phyloP scores from a whole-genome alignment of 2,113 vertebrate species.

The Numida meleagris region DNA sequence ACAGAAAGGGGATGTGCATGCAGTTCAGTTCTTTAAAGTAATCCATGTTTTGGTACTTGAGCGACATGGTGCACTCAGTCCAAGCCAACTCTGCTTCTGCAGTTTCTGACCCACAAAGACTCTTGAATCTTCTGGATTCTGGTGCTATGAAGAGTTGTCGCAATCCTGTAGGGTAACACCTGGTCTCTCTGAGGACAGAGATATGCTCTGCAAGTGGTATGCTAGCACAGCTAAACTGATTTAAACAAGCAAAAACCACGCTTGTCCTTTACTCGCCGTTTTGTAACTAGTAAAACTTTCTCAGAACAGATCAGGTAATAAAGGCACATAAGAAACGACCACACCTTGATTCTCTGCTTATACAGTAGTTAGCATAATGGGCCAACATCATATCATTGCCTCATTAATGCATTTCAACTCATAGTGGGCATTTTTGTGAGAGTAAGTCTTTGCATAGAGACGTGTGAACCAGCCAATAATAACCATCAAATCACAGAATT shows the following conservation, averaged over 20 bases:
- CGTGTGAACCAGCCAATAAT: fast-evolving
- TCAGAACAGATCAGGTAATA: neutral
- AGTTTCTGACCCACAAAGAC: neutral
- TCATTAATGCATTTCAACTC: neutral
- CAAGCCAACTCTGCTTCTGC: neutral
- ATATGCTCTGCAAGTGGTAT: neutral
- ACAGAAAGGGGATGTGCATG: too few species aligned
- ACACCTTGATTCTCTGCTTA: neutral
- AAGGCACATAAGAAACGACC: neutral
- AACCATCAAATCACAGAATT: neutral
- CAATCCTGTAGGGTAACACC: neutral
- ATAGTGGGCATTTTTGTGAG: neutral
- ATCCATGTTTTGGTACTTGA: neutral
- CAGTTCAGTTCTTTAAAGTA: neutral
- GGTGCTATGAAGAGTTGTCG: neutral
- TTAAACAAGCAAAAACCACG: neutral
- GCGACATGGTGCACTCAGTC: neutral
- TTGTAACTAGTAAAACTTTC: too few species aligned
- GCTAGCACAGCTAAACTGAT: neutral
- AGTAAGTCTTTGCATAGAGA: too few species aligned
- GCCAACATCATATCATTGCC: neutral
- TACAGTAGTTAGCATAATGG: fast-evolving
- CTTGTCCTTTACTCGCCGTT: fast-evolving
- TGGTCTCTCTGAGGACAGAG: neutral
- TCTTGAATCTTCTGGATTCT: neutral